phyloP scores from a whole-genome alignment of 92 coral and sea anemone species.

The Epizoanthus rinbou region DNA sequence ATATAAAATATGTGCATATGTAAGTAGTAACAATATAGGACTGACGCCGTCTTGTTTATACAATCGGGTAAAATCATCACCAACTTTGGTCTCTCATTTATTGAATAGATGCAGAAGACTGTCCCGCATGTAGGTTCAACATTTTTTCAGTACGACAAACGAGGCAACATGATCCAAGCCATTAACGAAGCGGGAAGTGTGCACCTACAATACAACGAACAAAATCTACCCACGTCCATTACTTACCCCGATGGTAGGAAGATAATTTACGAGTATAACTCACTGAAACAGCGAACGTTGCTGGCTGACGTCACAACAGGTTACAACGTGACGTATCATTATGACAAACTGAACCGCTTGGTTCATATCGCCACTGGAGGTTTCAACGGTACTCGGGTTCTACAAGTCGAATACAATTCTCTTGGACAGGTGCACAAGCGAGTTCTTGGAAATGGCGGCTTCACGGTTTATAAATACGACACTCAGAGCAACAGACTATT shows the following conservation, averaged over 20 bases:
- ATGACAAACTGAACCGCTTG: constrained; percentile 60
- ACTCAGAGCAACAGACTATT: constrained; percentile 44
- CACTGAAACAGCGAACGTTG: constrained; percentile 59
- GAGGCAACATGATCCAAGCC: constrained; percentile 69
- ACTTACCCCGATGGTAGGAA: constrained; percentile 64
- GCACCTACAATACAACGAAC: constrained; percentile 50
- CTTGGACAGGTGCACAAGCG: constrained; percentile 57
- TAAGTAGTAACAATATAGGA: no score
- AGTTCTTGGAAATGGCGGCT: constrained; percentile 70
- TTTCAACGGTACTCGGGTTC: constrained; percentile 39
- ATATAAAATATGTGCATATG: no score
- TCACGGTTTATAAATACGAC: constrained; percentile 46
- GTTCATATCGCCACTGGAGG: constrained; percentile 47
- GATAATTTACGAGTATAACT: constrained; percentile 57
- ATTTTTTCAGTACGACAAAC: constrained; percentile 57
- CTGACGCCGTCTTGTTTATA: no score
- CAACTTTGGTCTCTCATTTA: background rate
- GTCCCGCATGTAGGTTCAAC: constrained; percentile 64
- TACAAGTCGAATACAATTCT: constrained; percentile 56
- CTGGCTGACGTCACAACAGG: constrained; percentile 53
- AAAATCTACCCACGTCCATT: constrained; percentile 57
- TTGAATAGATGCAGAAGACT: constrained; percentile 51
- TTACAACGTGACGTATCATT: constrained; percentile 54
- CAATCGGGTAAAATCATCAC: background rate
- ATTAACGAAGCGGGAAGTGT: constrained; percentile 65